Evolutionary conservation across 2,113 vertebrate genomes (phyloP), one percentile per base, ranked within the genome.

Genomic region (Bos javanicus): DNA sequence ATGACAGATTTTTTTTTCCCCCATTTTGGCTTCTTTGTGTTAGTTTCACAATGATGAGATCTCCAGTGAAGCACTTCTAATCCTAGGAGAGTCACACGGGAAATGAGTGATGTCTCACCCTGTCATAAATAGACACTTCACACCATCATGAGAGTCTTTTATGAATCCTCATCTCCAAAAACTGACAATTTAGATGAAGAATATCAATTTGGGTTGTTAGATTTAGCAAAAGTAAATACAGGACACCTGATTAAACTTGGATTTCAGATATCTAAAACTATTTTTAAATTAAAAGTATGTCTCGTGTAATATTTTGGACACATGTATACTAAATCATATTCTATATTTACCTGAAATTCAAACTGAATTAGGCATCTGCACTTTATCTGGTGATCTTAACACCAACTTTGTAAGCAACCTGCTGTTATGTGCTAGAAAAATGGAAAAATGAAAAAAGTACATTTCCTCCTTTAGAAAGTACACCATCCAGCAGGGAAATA

Each of bases 281-380:
- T 21, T 78, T 88, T 93, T 93, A 76, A 74, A 62, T 39, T 85
- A 36, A 54, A 85, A 88, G 52, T 26, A n/a, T 16, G 23, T 90
- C 76, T 82, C 60, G 39, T 90, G 21, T 85, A 50, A 64, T 93
- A 64, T 89, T 82, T 95, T 84, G 59, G 54, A 96, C 64, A 81
- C 50, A 71, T 2, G 71, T 93, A 54, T 30, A n/a, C 54, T 81
- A 81, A 95, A 80, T 64, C 33, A 17, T 52, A 59, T 43, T 81
- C 52, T 90, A 87, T 54, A 46, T 82, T 90, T 71, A 91, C 59
- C 39, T 91, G 60, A 90, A 93, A 89, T 94, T 85, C n/a, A 81
- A 76, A 78, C n/a, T 36, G 64, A 91, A 84, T 11, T 25, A 50
- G 56, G 30, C 46, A 50, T 39, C 15, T 26, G 62, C 4, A 50